Evolutionary conservation across 2,888 invertebrate genomes (phyloP).

Genomic region (Chaitophorus viminalis): DNA sequence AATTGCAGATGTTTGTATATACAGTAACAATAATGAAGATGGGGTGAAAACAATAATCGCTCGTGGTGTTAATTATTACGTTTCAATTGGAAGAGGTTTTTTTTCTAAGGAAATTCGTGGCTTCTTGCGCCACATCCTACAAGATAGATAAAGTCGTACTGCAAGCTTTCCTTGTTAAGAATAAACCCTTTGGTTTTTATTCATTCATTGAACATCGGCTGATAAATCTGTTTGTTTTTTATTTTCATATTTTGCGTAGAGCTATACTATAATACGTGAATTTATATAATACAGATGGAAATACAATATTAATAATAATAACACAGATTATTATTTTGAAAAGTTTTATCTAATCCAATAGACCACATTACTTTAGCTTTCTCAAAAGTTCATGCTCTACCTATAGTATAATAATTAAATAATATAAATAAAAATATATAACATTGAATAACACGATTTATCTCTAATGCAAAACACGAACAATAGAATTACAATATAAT

Average conservation of each 20-base stretch:
- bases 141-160: not conserved
- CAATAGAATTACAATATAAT: no score
- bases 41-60: not conserved
- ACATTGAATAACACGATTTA: no score
- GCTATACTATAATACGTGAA: no score
- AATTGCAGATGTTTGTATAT: not conserved
- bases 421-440: no score
- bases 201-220: not conserved
- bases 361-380: not conserved
- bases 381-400: no score
- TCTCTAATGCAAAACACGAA: no score
- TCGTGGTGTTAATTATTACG: not conserved
- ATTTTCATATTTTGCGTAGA: not conserved
- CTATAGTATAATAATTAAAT: no score
- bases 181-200: not conserved
- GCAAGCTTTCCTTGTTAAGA: not conserved
- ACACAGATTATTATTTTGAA: not conserved
- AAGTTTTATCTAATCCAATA: not conserved
- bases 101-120: not conserved
- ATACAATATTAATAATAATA: not conserved
- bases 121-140: not conserved
- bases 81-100: not conserved
- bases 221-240: not conserved
- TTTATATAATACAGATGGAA: no score
- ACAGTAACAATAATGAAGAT: not conserved